Conservation (phyloP, 1,140 invertebrate genomes). For the Triops longicaudatus region DNA sequence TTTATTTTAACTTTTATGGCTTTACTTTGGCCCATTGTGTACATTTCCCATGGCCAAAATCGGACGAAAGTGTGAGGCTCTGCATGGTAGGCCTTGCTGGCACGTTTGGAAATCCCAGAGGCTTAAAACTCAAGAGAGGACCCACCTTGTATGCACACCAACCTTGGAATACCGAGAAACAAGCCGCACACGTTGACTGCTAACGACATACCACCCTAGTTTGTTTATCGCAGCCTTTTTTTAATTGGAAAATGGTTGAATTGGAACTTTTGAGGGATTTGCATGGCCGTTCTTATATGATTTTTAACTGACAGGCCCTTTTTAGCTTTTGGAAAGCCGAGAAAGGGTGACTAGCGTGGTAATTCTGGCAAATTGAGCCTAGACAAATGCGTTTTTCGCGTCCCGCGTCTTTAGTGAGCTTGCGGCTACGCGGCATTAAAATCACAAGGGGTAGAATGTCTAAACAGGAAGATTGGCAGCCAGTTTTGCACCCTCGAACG, state of each 20-base stretch:
- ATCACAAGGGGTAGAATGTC: neutral
- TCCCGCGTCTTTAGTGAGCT: neutral
- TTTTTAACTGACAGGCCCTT: neutral
- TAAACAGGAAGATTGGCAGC: constrained; percentile 8
- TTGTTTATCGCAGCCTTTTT: neutral
- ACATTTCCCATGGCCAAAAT: too few species aligned
- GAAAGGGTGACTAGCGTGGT: neutral
- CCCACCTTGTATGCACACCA: neutral
- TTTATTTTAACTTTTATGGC: too few species aligned
- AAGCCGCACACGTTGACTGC: neutral
- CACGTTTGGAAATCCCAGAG: too few species aligned
- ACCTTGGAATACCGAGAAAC: neutral
- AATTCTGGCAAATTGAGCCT: neutral
- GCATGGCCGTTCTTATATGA: neutral
- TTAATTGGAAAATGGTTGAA: neutral
- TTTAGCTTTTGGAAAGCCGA: neutral
- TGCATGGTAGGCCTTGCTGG: too few species aligned
- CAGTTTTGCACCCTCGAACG: neutral
- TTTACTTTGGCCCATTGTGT: too few species aligned
- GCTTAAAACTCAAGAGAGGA: neutral
- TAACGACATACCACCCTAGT: neutral
- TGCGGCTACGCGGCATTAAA: neutral
- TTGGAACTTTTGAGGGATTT: neutral
- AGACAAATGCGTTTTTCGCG: neutral
- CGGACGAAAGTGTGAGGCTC: too few species aligned